phyloP scores from a whole-genome alignment of 1,140 invertebrate species.

The Aphaenogaster ashmeadi region DNA sequence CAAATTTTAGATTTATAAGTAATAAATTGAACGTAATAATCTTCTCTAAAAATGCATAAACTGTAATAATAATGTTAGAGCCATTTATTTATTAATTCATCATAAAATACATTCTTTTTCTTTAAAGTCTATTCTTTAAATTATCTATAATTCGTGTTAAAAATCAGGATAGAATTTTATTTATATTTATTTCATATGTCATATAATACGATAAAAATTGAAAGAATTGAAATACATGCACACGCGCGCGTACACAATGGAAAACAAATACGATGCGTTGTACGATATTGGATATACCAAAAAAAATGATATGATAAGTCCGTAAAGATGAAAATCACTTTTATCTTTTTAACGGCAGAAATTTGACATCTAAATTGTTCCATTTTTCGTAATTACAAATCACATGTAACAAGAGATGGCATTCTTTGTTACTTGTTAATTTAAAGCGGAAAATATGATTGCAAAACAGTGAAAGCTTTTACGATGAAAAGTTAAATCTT shows the following conservation, averaged over 20 bases:
- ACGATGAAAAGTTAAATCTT: neutral
- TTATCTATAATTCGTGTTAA: neutral
- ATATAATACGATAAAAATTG: neutral
- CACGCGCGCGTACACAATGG: neutral
- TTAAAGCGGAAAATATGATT: neutral
- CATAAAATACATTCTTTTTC: neutral
- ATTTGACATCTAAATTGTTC: neutral
- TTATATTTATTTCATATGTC: too few species aligned
- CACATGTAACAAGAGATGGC: neutral
- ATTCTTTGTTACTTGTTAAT: neutral
- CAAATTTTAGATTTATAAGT: neutral
- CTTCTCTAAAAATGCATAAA: neutral
- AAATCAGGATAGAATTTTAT: too few species aligned
- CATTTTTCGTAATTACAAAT: neutral
- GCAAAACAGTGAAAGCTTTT: neutral
- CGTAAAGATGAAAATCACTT: conserved; percentile 73
- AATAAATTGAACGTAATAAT: too few species aligned
- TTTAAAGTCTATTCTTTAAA: neutral
- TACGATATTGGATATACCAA: conserved; percentile 28
- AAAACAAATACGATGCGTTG: neutral
- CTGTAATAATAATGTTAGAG: neutral
- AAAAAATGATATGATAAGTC: neutral
- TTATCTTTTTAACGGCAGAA: conserved; percentile 25
- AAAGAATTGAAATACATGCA: neutral
- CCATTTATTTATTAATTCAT: neutral